Evolutionary conservation across 2,888 invertebrate genomes (phyloP).

Genomic region (Trachelus tabidus): DNA sequence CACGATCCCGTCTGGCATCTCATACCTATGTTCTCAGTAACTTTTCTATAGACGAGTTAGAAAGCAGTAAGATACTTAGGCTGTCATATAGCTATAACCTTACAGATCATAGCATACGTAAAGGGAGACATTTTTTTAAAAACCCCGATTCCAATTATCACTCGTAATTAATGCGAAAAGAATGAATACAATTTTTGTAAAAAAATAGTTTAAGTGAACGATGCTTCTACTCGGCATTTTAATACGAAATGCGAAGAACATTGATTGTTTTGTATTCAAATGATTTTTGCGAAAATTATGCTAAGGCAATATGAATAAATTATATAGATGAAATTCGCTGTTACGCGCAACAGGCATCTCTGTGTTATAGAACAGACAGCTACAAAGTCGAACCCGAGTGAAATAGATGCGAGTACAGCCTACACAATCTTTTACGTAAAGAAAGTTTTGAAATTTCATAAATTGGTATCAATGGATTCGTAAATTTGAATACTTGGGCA

Average conservation of each 20-base stretch:
- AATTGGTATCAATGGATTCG: too few relatives aligned
- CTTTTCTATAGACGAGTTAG: background rate
- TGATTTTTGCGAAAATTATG: background rate
- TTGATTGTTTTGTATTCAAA: background rate
- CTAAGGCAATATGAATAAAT: background rate
- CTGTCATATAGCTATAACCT: background rate
- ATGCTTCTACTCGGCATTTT: background rate
- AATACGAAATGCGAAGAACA: background rate
- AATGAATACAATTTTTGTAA: background rate
- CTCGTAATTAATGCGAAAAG: background rate
- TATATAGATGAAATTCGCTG: background rate
- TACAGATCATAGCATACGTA: too few relatives aligned
- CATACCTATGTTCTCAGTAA: background rate
- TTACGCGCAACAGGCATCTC: too few relatives aligned
- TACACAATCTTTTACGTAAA: too few relatives aligned
- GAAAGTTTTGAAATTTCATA: too few relatives aligned
- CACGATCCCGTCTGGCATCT: background rate
- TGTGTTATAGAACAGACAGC: too few relatives aligned
- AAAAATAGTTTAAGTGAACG: background rate
- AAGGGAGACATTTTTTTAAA: background rate
- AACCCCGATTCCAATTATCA: background rate
- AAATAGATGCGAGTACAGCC: too few relatives aligned
- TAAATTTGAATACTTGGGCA: too few relatives aligned
- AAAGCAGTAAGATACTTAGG: background rate
- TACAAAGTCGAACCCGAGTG: too few relatives aligned